Evolutionary conservation across 2,888 invertebrate species (phyloP).

Genomic region (Lasioglossum villosulum): DNA sequence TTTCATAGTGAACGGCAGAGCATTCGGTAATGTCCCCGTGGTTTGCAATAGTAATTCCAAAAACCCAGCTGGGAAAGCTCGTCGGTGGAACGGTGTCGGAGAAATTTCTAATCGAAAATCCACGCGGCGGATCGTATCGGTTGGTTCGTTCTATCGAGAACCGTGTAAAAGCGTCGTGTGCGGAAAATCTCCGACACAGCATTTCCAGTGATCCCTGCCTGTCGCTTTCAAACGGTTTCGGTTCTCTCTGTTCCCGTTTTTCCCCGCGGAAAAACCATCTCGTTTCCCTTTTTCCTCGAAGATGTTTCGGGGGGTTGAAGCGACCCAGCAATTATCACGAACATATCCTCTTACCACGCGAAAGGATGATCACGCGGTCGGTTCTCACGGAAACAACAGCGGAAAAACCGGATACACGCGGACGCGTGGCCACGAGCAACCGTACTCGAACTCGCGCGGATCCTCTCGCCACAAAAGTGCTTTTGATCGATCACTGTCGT

Average conservation of each 20-base stretch:
- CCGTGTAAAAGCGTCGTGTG: neutral
- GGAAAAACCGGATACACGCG: neutral
- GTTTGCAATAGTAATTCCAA: neutral
- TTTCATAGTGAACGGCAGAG: no score
- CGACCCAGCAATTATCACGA: neutral
- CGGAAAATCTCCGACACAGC: neutral
- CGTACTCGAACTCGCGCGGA: neutral
- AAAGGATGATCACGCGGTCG: neutral
- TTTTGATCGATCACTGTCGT: neutral
- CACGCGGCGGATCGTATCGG: neutral
- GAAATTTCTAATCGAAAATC: neutral
- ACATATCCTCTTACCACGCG: conserved; percentile 8
- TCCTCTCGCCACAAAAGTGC: neutral
- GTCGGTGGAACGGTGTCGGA: neutral
- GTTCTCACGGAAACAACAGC: neutral
- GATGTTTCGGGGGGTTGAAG: neutral
- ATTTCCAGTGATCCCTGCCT: neutral
- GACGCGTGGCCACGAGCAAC: neutral
- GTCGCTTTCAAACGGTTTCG: neutral
- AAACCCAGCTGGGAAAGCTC: neutral
- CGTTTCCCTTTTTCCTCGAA: neutral
- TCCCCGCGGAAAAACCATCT: neutral
- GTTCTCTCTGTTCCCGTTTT: neutral
- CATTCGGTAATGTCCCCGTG: no score
- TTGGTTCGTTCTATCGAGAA: neutral